Evolutionary conservation across 1,140 invertebrate species (phyloP).

Genomic region (Fopius arisanus): DNA sequence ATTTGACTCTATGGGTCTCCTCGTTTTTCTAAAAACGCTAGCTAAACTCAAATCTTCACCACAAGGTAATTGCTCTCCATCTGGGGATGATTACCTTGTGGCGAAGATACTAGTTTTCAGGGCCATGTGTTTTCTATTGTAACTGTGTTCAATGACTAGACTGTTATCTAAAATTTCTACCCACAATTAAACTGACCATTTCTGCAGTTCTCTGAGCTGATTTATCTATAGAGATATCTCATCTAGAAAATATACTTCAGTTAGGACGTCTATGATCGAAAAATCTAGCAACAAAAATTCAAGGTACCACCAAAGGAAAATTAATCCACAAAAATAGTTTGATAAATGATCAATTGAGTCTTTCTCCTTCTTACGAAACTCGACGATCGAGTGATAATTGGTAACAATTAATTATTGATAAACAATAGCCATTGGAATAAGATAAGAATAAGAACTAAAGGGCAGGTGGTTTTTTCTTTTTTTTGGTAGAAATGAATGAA

Average conservation of each 20-base stretch:
- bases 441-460: not conserved
- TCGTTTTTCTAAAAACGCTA: conserved; percentile 2
- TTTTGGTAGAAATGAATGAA: not conserved
- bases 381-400: not conserved
- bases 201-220: not conserved
- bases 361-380: not conserved
- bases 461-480: conserved; percentile 3
- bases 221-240: not conserved
- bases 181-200: not conserved
- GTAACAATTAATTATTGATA: not conserved
- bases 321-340: not conserved
- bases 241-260: conserved; percentile 5
- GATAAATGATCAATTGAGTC: not conserved
- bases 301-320: not conserved
- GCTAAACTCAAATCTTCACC: not conserved
- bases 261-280: not conserved
- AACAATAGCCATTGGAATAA: not conserved
- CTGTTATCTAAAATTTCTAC: not conserved
- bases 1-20: conserved; percentile 7
- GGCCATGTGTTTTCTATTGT: conserved; percentile 15
- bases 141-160: not conserved
- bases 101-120: not conserved
- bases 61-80: not conserved
- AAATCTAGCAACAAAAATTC: not conserved
- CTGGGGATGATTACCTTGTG: not conserved